Conservation (phyloP, 2,113 vertebrate species). For the Chaetorhynchus papuensis region DNA sequence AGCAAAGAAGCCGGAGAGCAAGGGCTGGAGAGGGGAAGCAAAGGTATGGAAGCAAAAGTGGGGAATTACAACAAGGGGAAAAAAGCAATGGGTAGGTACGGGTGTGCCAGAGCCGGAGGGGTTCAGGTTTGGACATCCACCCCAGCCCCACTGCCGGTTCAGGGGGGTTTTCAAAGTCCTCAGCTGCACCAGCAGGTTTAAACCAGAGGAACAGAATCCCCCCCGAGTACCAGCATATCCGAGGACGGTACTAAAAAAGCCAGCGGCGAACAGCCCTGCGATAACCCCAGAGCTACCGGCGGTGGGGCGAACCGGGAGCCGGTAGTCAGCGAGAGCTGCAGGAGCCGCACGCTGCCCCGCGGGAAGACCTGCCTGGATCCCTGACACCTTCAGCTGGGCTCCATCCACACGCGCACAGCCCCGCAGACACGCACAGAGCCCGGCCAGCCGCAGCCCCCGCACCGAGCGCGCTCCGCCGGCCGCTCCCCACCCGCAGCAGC, state of each 20-base stretch:
- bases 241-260: accelerated
- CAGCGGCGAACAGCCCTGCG: neutral
- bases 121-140: neutral
- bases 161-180: neutral
- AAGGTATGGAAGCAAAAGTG: neutral
- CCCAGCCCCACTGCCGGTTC: neutral
- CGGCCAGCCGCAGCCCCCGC: neutral
- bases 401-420: accelerated
- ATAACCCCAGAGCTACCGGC: neutral
- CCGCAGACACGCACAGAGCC: neutral
- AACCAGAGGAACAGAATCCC: neutral
- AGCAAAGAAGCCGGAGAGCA: neutral
- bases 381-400: neutral
- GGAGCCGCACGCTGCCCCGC: neutral
- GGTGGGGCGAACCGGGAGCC: accelerated
- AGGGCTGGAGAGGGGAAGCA: neutral
- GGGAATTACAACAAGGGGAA: neutral
- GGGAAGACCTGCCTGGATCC: neutral
- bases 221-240: neutral
- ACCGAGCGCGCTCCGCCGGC: neutral
- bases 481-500: neutral
- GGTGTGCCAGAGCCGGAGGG: neutral
- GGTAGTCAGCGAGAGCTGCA: neutral
- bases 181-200: neutral
- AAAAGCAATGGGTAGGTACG: neutral